phyloP scores from a whole-genome alignment of 2,113 vertebrate genomes.

The Esox niger region DNA sequence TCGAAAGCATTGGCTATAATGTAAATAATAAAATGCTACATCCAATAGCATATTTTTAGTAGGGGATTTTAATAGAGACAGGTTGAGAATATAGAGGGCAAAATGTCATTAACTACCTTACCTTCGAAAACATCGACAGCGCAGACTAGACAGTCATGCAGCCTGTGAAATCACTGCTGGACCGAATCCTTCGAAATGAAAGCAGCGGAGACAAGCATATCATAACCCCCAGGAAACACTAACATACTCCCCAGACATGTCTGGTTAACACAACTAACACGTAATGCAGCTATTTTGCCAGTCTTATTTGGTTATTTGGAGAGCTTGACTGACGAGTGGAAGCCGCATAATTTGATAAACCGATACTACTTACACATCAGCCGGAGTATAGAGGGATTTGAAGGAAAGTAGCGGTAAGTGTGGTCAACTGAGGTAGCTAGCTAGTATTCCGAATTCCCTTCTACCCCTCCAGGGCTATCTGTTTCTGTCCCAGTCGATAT shows the following conservation, averaged over 20 bases:
- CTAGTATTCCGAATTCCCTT: conserved; percentile 14
- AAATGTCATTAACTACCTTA: conserved; percentile 3
- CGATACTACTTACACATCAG: conserved; percentile 69
- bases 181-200: background rate
- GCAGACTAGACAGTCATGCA: conserved; percentile 22
- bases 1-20: no score
- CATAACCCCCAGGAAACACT: background rate
- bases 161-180: background rate
- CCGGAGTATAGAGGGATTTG: conserved; percentile 24
- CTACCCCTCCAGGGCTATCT: conserved; percentile 34
- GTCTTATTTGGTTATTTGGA: background rate
- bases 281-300: background rate
- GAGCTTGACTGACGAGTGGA: background rate
- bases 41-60: no score
- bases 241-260: background rate
- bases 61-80: background rate
- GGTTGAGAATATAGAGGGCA: background rate
- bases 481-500: conserved; percentile 36
- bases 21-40: no score
- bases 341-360: background rate
- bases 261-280: background rate
- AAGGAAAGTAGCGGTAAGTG: conserved; percentile 31
- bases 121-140: conserved; percentile 29
- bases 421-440: conserved; percentile 32
- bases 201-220: background rate